Percentiles rank a stretch among this genome's conserved stretches.
Evolutionary conservation across 37 sponge, comb jelly and placozoan species (phyloP).

Genomic region (Ephydatia muelleri): DNA sequence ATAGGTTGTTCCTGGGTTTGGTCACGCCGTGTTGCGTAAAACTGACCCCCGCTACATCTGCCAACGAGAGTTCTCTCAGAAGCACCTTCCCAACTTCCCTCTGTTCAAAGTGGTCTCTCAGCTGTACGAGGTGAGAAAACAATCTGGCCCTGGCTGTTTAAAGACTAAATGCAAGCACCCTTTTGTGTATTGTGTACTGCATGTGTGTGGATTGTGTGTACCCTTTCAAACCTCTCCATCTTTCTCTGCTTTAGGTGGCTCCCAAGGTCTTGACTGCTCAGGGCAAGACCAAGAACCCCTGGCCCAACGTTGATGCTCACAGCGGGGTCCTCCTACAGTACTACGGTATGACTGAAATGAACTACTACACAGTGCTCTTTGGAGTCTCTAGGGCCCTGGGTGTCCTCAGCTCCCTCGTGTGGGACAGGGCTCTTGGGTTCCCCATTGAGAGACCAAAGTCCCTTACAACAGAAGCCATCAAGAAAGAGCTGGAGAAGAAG

Average conservation of each 20-base stretch:
- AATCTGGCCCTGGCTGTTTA: background rate
- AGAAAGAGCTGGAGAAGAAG: constrained; percentile 59
- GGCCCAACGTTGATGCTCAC: constrained; percentile 99
- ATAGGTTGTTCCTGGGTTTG: constrained; percentile 97
- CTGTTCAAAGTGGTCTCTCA: constrained; percentile 88
- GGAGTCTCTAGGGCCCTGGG: constrained; percentile 98
- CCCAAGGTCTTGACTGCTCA: constrained; percentile 89
- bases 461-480: constrained; percentile 91
- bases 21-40: constrained; percentile 97
- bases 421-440: constrained; percentile 96
- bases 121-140: constrained; percentile 54
- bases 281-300: constrained; percentile 97
- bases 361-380: constrained; percentile 98
- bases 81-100: constrained; percentile 95
- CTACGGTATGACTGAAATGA: constrained; percentile 96
- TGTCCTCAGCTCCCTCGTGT: constrained; percentile 93
- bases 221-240: background rate
- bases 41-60: constrained; percentile 97
- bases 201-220: background rate
- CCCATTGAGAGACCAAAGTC: constrained; percentile 98
- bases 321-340: constrained; percentile 95
- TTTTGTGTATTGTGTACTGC: too few species aligned
- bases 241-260: constrained; percentile 34
- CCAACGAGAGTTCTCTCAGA: constrained; percentile 95
- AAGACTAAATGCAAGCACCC: background rate